Base-by-base conservation (phyloP, 1,140 invertebrate species). In the Lepidurus packardi region DNA sequence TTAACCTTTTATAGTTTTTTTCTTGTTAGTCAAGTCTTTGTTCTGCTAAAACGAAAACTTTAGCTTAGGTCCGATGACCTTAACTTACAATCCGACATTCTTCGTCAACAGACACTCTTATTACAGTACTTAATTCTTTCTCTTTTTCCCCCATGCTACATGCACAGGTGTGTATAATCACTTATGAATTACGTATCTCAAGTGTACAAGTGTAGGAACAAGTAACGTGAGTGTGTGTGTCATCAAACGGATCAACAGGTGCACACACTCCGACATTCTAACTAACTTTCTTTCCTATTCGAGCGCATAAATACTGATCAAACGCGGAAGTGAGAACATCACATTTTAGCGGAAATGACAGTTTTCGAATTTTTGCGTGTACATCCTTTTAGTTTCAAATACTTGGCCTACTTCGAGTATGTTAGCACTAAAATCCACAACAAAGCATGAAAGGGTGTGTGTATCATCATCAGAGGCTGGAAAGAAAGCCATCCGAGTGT, bases 141-240 rank as follows among this genome's bases (percentile, higher is more conserved):
- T 7, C 16, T 21, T 65, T 65, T 65, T 13, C 4, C 53, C 21
- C 16, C 53, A 21, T 65, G 6, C 53, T 65, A 16, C 34, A 34
- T 65, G 53, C 53, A 21, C 53, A 65, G 53, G 53, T 65, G 45
- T 47, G 53, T 65, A 16, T 65, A 21, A 65, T 65, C 13, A 65
- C 8, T 65, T 65, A n/a, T 65, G 9, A 65, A 65, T 65, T 21
- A 21, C 53, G 16, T 65, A 13, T 65, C 53, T 65, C 13, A n/a
- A n/a, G n/a, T n/a, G 53, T n/a, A 65, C 53, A 65, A 65, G 53
- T 13, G 53, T 16, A 65, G 53, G 53, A 65, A 65, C 34, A 65
- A 65, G 6, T 21, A 65, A 21, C 16, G 8, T 21, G 13, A 65
- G 13, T 65, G 21, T 7, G 21, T 21, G 9, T 65, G 16, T 65